These are phyloP conservation scores for Amblyjoppa fuscipennis DNA, from an alignment of 2,888 invertebrate genomes.

Conservation along the genomic window DNA sequence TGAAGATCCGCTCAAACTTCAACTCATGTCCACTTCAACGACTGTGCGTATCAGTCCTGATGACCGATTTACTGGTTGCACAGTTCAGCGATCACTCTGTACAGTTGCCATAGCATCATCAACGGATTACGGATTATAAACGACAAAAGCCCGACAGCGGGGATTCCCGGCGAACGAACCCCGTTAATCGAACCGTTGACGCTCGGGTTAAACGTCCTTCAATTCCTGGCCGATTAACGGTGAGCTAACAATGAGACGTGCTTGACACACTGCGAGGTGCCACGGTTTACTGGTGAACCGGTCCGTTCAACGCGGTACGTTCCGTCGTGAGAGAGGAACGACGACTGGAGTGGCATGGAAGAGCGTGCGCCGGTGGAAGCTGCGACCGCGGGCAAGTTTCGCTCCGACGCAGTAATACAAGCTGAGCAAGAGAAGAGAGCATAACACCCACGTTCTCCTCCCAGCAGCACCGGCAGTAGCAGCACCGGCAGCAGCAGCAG, in stretches of 20 bases:
- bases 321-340: constrained; percentile 65
- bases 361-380: constrained; percentile 74
- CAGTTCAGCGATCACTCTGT: constrained; percentile 9
- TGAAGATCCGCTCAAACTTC: not conserved
- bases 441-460: constrained; percentile 52
- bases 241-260: constrained; percentile 74
- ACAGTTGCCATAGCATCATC: not conserved
- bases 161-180: constrained; percentile 25
- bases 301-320: constrained; percentile 38
- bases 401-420: constrained; percentile 75
- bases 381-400: constrained; percentile 73
- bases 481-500: constrained; percentile 29
- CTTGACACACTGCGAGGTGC: constrained; percentile 49
- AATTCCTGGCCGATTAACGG: constrained; percentile 65
- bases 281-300: constrained; percentile 52
- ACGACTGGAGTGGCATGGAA: constrained; percentile 69
- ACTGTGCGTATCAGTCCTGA: not conserved
- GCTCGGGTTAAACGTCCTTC: not conserved
- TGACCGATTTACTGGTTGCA: constrained; percentile 16
- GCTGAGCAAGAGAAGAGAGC: constrained; percentile 48
- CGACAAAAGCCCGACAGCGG: not conserved
- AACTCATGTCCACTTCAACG: constrained; percentile 26
- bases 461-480: constrained; percentile 46
- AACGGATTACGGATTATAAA: not conserved
- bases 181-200: not conserved